Evolutionary conservation across 30 jellyfish, hydroid and myxozoan genomes (phyloP).

Genomic region (Chrysaora quinquecirrha): DNA sequence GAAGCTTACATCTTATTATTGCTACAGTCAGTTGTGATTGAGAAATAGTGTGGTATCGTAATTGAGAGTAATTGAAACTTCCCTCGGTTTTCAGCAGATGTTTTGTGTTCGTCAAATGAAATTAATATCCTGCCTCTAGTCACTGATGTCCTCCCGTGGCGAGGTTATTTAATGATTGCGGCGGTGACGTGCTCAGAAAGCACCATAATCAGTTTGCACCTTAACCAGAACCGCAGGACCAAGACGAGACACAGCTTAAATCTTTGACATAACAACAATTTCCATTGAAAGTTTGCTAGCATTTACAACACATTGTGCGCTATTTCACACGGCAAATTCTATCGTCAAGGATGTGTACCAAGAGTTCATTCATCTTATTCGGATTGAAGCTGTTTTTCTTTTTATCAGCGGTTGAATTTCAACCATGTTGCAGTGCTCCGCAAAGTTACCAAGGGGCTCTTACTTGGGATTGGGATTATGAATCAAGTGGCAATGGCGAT

Average conservation of each 20-base stretch:
- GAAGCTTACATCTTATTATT: too few relatives aligned
- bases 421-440: neutral
- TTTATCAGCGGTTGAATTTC: neutral
- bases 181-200: conserved; percentile 74
- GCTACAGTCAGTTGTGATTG: too few relatives aligned
- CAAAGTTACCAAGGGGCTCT: conserved; percentile 8
- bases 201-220: conserved; percentile 64
- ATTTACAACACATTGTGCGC: neutral
- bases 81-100: conserved; percentile 62
- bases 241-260: conserved; percentile 39
- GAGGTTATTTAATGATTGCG: conserved; percentile 60
- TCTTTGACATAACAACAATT: neutral
- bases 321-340: neutral
- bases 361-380: neutral
- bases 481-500: conserved; percentile 56
- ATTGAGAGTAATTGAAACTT: conserved; percentile 25
- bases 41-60: too few relatives aligned
- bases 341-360: neutral
- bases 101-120: conserved; percentile 51
- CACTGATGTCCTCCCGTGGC: conserved; percentile 66
- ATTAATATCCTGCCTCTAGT: conserved; percentile 57
- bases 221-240: conserved; percentile 63
- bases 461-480: conserved; percentile 32
- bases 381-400: conserved; percentile 1
- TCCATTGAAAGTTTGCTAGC: neutral